phyloP scores from a whole-genome alignment of 2,113 vertebrate species.

The Alosa alosa region DNA sequence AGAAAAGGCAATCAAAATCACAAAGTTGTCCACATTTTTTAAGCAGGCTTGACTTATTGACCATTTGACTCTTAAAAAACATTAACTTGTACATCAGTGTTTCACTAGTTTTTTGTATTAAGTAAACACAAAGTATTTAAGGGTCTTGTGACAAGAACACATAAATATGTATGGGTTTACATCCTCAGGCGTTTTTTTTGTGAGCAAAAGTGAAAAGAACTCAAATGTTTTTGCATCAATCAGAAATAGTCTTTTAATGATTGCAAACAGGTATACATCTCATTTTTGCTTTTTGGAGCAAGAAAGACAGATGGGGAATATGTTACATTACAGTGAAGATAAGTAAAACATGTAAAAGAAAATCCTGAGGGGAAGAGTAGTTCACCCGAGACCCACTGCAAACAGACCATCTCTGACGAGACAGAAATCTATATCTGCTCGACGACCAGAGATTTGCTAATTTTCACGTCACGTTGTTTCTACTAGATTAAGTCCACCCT shows the following conservation, averaged over 20 bases:
- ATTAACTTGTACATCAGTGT: neutral
- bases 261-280: slow-evolving; percentile 10
- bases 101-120: neutral
- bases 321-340: slow-evolving; percentile 31
- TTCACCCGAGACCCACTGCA: slow-evolving; percentile 42
- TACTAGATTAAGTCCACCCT: neutral
- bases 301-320: slow-evolving; percentile 31
- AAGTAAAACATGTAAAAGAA: slow-evolving; percentile 28
- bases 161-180: neutral
- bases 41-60: too few species aligned
- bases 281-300: slow-evolving; percentile 46
- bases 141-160: neutral
- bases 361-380: slow-evolving; percentile 34
- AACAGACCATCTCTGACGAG: neutral
- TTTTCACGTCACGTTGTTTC: neutral
- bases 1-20: neutral
- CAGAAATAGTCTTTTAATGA: slow-evolving; percentile 39
- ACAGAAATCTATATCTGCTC: neutral
- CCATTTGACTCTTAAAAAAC: neutral
- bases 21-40: neutral
- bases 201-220: neutral
- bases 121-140: neutral
- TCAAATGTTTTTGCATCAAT: slow-evolving; percentile 47
- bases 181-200: neutral
- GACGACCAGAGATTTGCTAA: neutral